Evolutionary conservation across 2,113 vertebrate species (phyloP).

Genomic region (Microtus oregoni): DNA sequence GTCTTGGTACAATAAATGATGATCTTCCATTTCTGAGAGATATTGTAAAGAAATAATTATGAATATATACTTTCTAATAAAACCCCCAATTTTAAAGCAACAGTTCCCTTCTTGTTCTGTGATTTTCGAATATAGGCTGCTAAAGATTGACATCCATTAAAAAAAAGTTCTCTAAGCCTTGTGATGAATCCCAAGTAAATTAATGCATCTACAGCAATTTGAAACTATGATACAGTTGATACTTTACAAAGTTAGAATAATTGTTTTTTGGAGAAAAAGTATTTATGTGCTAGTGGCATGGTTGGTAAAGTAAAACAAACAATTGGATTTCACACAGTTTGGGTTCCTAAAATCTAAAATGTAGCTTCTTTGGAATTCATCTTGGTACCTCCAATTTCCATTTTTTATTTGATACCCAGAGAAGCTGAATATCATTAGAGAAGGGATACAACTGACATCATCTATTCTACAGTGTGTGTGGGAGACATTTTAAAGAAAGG

Average conservation of each 20-base stretch:
- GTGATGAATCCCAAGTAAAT: not conserved
- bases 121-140: not conserved
- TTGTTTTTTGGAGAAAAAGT: not conserved
- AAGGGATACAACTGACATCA: not conserved
- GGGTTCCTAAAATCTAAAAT: not conserved
- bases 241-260: not conserved
- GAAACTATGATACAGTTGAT: not conserved
- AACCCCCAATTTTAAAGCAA: not conserved
- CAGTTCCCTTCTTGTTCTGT: not conserved
- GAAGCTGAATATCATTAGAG: not conserved
- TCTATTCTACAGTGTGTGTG: not conserved
- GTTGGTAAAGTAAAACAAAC: not conserved
- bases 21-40: not conserved
- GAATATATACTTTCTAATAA: not conserved
- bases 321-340: not conserved
- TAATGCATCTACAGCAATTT: not conserved
- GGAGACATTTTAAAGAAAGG: not conserved
- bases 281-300: not conserved
- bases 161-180: not conserved
- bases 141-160: not conserved
- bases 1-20: not conserved
- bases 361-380: not conserved
- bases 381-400: not conserved
- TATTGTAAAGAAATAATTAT: not conserved
- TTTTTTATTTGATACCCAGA: not conserved